These are phyloP conservation scores for Ophioderma brevispina DNA, from an alignment of 35 echinoderm and acorn worm genomes.

Conservation along the genomic window DNA sequence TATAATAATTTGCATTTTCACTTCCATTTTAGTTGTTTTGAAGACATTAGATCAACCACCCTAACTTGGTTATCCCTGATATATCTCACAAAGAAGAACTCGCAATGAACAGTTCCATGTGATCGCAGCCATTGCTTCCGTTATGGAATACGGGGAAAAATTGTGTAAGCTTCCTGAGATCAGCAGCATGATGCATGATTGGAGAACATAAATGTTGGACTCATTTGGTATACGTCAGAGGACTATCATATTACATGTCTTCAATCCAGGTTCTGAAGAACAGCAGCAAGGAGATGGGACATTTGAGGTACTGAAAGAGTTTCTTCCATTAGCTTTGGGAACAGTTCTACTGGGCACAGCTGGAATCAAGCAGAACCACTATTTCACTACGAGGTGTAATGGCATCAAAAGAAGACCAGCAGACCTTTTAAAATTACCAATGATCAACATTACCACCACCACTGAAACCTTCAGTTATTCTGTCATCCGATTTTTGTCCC, in stretches of 20 bases:
- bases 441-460: constrained; percentile 21
- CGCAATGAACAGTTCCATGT: neutral
- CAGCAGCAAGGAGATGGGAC: constrained; percentile 64
- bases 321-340: constrained; percentile 33
- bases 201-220: constrained; percentile 2
- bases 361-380: constrained; percentile 39
- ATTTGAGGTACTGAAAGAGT: constrained; percentile 33
- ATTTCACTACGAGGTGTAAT: constrained; percentile 44
- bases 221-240: constrained; percentile 3
- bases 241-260: neutral
- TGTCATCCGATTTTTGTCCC: constrained; percentile 53
- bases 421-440: constrained; percentile 5
- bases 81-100: neutral
- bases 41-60: neutral
- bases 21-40: neutral
- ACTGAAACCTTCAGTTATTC: constrained; percentile 33
- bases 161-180: neutral
- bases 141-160: neutral
- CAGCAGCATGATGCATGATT: constrained; percentile 20
- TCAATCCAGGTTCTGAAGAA: constrained; percentile 16
- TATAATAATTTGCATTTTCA: neutral
- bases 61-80: too few species aligned
- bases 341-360: constrained; percentile 65
- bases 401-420: constrained; percentile 43
- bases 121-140: neutral